Evolutionary conservation across 2,888 invertebrate species (phyloP).

Genomic region (Resseliella maxima): DNA sequence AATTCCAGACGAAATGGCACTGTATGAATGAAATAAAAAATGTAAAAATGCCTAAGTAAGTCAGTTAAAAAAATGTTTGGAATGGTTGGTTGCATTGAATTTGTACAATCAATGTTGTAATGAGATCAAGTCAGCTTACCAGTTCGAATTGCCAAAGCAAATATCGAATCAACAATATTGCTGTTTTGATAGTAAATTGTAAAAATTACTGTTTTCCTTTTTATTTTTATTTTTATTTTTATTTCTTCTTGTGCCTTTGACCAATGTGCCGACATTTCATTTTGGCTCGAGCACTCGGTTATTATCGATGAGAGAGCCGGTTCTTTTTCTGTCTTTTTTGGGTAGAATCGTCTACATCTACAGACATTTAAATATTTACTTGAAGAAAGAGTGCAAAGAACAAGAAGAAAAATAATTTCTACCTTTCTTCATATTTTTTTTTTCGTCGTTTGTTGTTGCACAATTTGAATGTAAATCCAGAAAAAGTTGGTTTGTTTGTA

Average conservation of each 20-base stretch:
- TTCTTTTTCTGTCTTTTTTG: neutral
- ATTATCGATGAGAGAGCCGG: neutral
- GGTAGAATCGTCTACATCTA: neutral
- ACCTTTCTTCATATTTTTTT: neutral
- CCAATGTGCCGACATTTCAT: constrained; percentile 24
- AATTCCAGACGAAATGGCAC: constrained; percentile 36
- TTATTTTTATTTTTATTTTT: neutral
- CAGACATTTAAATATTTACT: constrained; percentile 16
- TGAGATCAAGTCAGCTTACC: constrained; percentile 51
- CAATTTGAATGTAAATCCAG: constrained; percentile 34
- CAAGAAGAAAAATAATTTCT: constrained; percentile 23
- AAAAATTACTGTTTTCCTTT: constrained; percentile 39
- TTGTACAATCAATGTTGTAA: constrained; percentile 14
- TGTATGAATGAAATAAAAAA: neutral
- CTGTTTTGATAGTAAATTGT: constrained; percentile 51
- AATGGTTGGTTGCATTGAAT: constrained; percentile 13
- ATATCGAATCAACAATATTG: constrained; percentile 10
- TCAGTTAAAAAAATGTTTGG: constrained; percentile 32
- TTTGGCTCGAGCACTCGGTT: neutral
- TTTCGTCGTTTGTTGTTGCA: neutral
- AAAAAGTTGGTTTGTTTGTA: neutral
- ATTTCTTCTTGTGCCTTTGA: neutral
- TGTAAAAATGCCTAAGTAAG: neutral
- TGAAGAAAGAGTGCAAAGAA: neutral
- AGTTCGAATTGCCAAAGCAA: constrained; percentile 31